Base-by-base conservation (phyloP, 2,797 vertebrate species). In the Zenarchopterus dispar region DNA sequence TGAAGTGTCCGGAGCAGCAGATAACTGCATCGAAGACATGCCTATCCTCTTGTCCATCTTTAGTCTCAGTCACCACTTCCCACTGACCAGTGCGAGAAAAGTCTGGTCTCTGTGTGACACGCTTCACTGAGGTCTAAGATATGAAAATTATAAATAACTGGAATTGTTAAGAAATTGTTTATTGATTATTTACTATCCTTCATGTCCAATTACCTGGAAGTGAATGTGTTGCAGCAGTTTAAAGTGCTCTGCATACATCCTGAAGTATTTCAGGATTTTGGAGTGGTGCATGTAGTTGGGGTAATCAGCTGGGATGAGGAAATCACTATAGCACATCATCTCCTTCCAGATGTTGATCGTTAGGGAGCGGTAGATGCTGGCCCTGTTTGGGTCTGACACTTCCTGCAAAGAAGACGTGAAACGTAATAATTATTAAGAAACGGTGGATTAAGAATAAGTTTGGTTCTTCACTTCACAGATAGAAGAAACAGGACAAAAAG, bases 331-430 rank as follows among this genome's bases (percentile, higher is more conserved):
- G 2, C 92, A 93, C 28, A 95, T 95, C 95, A 97, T 95, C 84
- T 98, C 96, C 75, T 96, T 97, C 28, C 92, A 96, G 55, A 91
- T 94, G 86, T 97, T 99, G 84, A 95, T 96, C 62, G 96, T 94
- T 78, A 97, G 85, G 0, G 95, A 97, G 0, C 89, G 90, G 61
- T 97, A 98, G 50, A 96, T 92, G 60, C 94, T 97, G 41, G 88
- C 86, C 5, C 88, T 63, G 70, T 86, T 61, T 0, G 84, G 84
- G 23, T 96, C 93, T 0, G 94, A 86, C 13, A 88, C 84, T 36
- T 91, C 90, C 89, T 91, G 74, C 33, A 62, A 50, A 55, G 17
- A 24, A 28, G n/a, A 3, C 36, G 1, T 22, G 19, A 10, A 2
- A 10, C 33, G 9, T 3, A 11, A 36, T 10, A 11, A 10, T 28